Base-by-base conservation (phyloP, 2,113 vertebrate genomes). In the Oryctolagus cuniculus region DNA sequence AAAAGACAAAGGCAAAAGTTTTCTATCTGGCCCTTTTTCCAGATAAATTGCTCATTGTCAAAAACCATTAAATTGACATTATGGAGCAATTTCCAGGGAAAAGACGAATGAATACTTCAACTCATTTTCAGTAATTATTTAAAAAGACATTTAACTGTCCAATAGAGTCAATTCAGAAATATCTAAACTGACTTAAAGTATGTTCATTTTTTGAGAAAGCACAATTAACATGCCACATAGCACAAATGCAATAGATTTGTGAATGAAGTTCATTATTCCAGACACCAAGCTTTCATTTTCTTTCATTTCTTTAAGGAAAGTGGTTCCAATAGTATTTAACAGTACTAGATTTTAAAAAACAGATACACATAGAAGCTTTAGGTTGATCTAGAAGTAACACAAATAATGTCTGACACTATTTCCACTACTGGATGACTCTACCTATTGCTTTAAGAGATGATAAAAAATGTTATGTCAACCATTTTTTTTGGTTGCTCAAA, bases 51-150 rank as follows among this genome's bases (percentile, higher is more conserved):
- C 25, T 86, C 38, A 49, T 38, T 77, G 15, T 80, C 25, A 44
- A 34, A 44, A 87, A 82, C 53, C 12, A 82, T 66, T 49, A 82
- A 55, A 66, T 90, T 49, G 24, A 34, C 8, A 64, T 58, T 87
- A 73, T 49, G 34, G 25, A 92, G 75, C 22, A 78, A 44, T 61
- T 86, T 72, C 81, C 29, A 66, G 44, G 44, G 4, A 64, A 51
- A 64, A 3, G 19, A 44, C 31, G 19, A 27, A 34, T 13, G 12
- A 44, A 67, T 16, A 66, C 10, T 89, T 67, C 31, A 78, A 67
- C 36, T 82, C 51, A 31, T 58, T 94, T 87, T 92, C n/a, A 49
- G 36, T 81, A 64, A 29, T 55, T 77, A 53, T 77, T 72, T 58
- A 73, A 55, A 75, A 89, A 66, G n/a, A 36, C 10, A 55, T 13